phyloP scores from a whole-genome alignment of 1,140 invertebrate species.

The Drosophila novamexicana region DNA sequence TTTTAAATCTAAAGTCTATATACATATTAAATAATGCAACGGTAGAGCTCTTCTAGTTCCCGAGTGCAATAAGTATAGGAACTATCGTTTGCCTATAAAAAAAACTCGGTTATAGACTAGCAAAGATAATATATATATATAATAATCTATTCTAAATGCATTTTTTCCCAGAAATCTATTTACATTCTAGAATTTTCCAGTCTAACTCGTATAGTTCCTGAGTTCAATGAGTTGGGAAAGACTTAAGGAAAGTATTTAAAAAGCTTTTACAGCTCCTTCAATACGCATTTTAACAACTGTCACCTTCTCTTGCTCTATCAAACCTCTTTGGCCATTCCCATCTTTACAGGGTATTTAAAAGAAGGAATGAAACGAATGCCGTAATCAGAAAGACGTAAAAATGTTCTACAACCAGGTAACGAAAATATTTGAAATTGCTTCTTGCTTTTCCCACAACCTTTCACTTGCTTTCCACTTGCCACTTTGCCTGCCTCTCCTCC shows the following conservation, averaged over 20 bases:
- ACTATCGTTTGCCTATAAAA: too few relatives aligned
- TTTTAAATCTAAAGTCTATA: not conserved
- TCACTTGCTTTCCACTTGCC: conserved; percentile 12
- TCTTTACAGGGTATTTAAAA: conserved; percentile 26
- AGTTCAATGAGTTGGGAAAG: not conserved
- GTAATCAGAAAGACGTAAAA: conserved; percentile 82
- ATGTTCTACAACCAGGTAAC: conserved; percentile 76
- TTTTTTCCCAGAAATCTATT: too few relatives aligned
- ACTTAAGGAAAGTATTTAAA: not conserved
- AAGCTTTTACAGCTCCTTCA: too few relatives aligned
- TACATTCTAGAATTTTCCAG: not conserved
- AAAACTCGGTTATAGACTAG: too few relatives aligned
- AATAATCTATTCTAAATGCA: too few relatives aligned
- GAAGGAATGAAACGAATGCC: conserved; percentile 39
- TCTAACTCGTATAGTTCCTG: not conserved
- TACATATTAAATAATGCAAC: not conserved
- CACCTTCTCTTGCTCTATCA: too few relatives aligned
- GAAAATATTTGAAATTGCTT: conserved; percentile 81
- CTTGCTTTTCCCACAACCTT: conserved; percentile 65
- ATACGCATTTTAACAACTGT: too few relatives aligned
- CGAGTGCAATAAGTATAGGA: too few relatives aligned
- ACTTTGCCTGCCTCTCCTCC: not conserved
- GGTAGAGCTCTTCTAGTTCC: not conserved
- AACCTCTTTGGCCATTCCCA: not conserved
- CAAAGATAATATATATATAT: too few relatives aligned